A percentile compares a stretch with the other conserved stretches of the same genome.
Evolutionary conservation across 2,888 invertebrate genomes (phyloP).

Genomic region (Xiphydria camelus): DNA sequence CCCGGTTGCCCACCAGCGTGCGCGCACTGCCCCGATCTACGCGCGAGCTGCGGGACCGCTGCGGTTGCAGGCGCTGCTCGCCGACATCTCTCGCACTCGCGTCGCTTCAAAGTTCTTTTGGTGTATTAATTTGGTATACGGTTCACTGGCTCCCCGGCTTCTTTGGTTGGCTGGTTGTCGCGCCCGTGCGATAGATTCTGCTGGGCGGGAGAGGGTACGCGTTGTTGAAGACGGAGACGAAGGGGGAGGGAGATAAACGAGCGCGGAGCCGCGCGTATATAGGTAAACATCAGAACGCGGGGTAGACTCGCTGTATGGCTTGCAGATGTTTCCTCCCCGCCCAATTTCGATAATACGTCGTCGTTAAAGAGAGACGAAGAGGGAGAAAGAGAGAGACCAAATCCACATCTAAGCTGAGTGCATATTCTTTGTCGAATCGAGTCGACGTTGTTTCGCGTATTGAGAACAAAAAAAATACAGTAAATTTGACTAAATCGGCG

Average conservation of each 20-base stretch:
- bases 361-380: neutral
- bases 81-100: conserved; percentile 5
- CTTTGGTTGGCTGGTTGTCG: conserved; percentile 28
- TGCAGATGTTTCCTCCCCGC: too few relatives aligned
- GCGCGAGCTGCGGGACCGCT: neutral
- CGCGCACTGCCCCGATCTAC: neutral
- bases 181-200: conserved; percentile 17
- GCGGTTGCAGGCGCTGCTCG: neutral
- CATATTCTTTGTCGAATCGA: too few relatives aligned
- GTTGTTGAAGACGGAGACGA: too few relatives aligned
- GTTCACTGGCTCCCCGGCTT: conserved; percentile 26
- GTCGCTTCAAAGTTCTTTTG: conserved; percentile 21
- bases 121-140: conserved; percentile 33
- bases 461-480: too few relatives aligned
- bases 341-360: too few relatives aligned
- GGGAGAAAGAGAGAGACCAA: conserved; percentile 1
- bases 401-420: too few relatives aligned
- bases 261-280: too few relatives aligned
- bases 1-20: neutral
- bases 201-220: too few relatives aligned
- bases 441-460: too few relatives aligned
- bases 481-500: too few relatives aligned
- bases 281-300: conserved; percentile 8
- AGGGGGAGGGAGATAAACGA: too few relatives aligned
- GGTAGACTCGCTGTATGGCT: too few relatives aligned